These are phyloP conservation scores for Campoplex capitator DNA, from an alignment of 2,888 invertebrate genomes.

Conservation along the genomic window DNA sequence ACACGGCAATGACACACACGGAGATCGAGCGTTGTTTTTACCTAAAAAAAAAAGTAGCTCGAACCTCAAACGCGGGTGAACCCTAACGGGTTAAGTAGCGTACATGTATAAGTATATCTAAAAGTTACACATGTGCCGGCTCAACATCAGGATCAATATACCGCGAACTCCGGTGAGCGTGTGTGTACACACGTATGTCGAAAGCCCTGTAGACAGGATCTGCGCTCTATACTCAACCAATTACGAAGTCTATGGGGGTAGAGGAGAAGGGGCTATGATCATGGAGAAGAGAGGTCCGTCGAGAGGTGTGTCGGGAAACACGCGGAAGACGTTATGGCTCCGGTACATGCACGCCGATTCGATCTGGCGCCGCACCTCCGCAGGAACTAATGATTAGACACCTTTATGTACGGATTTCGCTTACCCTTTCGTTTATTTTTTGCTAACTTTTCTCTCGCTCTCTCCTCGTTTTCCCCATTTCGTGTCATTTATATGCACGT, in stretches of 20 bases:
- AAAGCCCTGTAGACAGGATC: constrained; percentile 33
- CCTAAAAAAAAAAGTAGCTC: not conserved
- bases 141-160: constrained; percentile 62
- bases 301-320: constrained; percentile 75
- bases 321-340: constrained; percentile 79
- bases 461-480: constrained; percentile 2
- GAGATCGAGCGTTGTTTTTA: not conserved
- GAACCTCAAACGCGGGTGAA: not conserved
- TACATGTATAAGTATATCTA: constrained; percentile 11
- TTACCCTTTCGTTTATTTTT: constrained; percentile 67
- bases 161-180: constrained; percentile 31
- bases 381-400: constrained; percentile 82
- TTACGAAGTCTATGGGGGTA: constrained; percentile 70
- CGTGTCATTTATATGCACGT: constrained; percentile 29
- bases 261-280: constrained; percentile 69
- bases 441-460: constrained; percentile 34
- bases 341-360: constrained; percentile 80
- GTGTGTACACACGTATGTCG: not conserved
- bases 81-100: not conserved
- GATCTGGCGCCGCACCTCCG: constrained; percentile 81
- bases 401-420: constrained; percentile 77
- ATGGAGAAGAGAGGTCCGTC: constrained; percentile 67
- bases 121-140: constrained; percentile 13
- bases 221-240: constrained; percentile 67
- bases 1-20: not conserved